Conservation (phyloP, 2,113 vertebrate genomes). For the Marmota flaviventris region DNA sequence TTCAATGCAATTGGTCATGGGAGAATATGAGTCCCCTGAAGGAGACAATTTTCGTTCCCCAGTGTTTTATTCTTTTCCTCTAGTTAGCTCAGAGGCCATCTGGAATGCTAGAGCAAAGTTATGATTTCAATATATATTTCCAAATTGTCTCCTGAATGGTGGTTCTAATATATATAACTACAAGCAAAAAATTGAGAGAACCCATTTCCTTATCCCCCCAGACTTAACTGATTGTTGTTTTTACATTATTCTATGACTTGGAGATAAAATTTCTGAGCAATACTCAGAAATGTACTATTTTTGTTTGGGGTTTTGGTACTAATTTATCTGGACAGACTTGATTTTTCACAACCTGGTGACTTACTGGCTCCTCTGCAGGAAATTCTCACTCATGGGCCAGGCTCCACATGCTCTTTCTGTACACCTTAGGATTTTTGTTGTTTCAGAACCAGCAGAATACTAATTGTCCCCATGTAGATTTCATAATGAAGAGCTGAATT, state of each 20-base stretch:
- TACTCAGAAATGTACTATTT: background rate
- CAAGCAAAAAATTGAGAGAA: conserved; percentile 1
- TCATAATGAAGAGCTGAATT: conserved; percentile 46
- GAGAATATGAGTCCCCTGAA: background rate
- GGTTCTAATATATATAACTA: background rate
- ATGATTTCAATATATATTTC: conserved; percentile 37
- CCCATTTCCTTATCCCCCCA: background rate
- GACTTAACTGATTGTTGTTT: conserved; percentile 44
- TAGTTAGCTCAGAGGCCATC: conserved; percentile 1
- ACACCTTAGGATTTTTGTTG: conserved; percentile 44
- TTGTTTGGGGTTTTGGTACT: background rate
- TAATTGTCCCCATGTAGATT: conserved; percentile 6
- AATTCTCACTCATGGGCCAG: background rate
- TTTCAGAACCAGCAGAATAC: background rate
- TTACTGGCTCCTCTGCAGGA: background rate
- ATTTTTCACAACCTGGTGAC: background rate
- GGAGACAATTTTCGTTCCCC: background rate
- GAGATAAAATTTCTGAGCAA: background rate
- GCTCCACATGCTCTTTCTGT: background rate
- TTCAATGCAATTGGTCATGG: background rate
- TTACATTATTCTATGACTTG: conserved; percentile 41
- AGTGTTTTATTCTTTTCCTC: background rate
- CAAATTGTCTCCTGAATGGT: conserved; percentile 32
- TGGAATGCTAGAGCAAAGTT: background rate
- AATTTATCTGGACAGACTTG: background rate